These are phyloP conservation scores for Cryptophagus acutangulus DNA, from an alignment of 2,888 invertebrate genomes.

Conservation along the genomic window DNA sequence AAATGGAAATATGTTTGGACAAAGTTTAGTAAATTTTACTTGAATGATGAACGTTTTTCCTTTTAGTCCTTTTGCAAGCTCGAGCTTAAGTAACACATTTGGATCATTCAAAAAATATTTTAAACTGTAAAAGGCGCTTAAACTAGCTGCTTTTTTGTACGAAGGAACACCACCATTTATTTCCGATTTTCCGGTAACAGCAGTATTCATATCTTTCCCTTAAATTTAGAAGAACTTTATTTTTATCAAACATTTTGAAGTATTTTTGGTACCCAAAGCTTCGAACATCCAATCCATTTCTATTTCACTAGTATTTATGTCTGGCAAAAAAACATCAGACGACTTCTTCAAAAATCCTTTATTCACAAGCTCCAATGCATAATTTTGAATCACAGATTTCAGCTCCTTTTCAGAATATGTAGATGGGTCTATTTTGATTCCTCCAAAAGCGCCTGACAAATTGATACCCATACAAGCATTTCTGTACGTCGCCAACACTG, in stretches of 20 bases:
- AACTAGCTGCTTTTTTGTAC: slow-evolving; percentile 32
- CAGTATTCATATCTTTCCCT: slow-evolving; percentile 20
- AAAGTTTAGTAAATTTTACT: slow-evolving; percentile 21
- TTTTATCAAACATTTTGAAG: too few relatives aligned
- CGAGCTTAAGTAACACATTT: slow-evolving; percentile 30
- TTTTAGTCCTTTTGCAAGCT: slow-evolving; percentile 29
- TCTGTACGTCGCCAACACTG: slow-evolving; percentile 38
- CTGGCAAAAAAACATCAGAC: slow-evolving; percentile 39
- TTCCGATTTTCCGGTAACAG: slow-evolving; percentile 34
- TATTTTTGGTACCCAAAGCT: slow-evolving; percentile 17
- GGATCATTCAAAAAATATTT: slow-evolving; percentile 36
- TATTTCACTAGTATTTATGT: slow-evolving; percentile 33
- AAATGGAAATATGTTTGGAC: not conserved
- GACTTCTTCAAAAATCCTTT: slow-evolving; percentile 32
- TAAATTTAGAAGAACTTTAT: slow-evolving; percentile 8
- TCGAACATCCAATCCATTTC: slow-evolving; percentile 38
- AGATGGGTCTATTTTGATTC: slow-evolving; percentile 37
- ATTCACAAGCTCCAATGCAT: slow-evolving; percentile 31
- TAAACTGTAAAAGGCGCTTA: slow-evolving; percentile 34
- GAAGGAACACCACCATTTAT: slow-evolving; percentile 35
- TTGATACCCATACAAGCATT: slow-evolving; percentile 40
- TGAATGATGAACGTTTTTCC: slow-evolving; percentile 43
- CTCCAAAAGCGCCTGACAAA: slow-evolving; percentile 40
- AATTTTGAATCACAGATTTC: slow-evolving; percentile 32
- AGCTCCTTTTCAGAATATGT: slow-evolving; percentile 36